phyloP scores from a whole-genome alignment of 2,113 vertebrate species.

The Megaceryle torquata region DNA sequence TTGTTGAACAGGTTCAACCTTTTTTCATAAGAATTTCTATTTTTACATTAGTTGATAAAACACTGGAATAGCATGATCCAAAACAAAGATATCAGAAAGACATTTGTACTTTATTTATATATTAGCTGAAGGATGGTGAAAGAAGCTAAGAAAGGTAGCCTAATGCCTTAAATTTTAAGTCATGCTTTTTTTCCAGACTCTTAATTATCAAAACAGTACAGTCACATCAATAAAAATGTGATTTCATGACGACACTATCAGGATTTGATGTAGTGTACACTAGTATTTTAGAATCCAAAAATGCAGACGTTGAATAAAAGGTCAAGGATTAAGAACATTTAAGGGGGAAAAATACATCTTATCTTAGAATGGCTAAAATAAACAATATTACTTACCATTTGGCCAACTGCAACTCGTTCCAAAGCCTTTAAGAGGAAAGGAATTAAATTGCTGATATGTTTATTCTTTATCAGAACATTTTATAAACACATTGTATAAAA shows the following conservation, averaged over 20 bases:
- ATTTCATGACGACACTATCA: constrained; percentile 39
- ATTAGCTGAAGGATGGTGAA: not conserved
- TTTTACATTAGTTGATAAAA: constrained; percentile 30
- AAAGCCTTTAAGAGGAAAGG: constrained; percentile 76
- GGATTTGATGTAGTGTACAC: not conserved
- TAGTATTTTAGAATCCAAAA: constrained; percentile 49
- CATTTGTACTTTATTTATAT: not conserved
- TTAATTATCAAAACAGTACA: constrained; percentile 27
- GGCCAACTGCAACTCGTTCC: constrained; percentile 80
- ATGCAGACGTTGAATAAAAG: constrained; percentile 64
- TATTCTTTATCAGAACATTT: constrained; percentile 69
- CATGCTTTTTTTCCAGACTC: not conserved
- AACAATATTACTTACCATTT: constrained; percentile 80
- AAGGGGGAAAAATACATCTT: constrained; percentile 37
- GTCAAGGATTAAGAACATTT: constrained; percentile 62
- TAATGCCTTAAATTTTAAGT: not conserved
- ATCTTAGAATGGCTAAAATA: constrained; percentile 63
- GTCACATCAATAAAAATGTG: constrained; percentile 18
- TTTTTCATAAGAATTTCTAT: constrained; percentile 33
- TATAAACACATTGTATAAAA: constrained; percentile 65
- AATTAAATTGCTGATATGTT: constrained; percentile 66
- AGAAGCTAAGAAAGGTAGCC: not conserved
- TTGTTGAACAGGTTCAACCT: constrained; percentile 9
- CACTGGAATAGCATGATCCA: constrained; percentile 3
- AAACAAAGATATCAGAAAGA: constrained; percentile 4